phyloP scores from a whole-genome alignment of 2,113 vertebrate genomes.

The Thomomys bottae region DNA sequence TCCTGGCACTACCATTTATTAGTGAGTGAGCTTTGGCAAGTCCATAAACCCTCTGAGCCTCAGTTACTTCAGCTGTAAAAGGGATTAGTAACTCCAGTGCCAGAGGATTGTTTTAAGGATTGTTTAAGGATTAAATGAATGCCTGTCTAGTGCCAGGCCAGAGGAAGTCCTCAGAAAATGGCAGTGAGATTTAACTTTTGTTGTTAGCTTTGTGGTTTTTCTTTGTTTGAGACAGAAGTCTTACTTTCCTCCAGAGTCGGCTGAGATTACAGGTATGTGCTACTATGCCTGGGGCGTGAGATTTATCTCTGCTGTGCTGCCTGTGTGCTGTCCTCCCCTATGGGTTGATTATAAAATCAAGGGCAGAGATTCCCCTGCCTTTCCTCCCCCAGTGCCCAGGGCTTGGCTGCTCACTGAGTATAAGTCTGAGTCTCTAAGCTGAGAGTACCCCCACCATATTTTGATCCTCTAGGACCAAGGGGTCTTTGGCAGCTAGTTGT shows the following conservation, averaged over 20 bases:
- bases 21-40: not conserved
- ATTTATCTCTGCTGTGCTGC: not conserved
- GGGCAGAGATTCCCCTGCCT: not conserved
- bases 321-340: not conserved
- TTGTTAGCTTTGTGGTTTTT: too few species aligned
- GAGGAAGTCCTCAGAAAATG: not conserved
- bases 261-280: too few species aligned
- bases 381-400: not conserved
- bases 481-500: not conserved
- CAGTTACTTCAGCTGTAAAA: slow-evolving; percentile 35
- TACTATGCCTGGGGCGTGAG: too few species aligned
- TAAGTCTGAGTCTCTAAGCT: not conserved
- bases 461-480: not conserved
- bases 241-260: too few species aligned
- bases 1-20: not conserved
- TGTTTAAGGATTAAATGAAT: slow-evolving; percentile 43
- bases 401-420: not conserved
- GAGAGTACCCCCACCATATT: not conserved
- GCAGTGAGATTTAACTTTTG: not conserved
- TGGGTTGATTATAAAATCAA: slow-evolving; percentile 26
- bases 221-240: too few species aligned
- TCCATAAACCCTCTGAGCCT: not conserved
- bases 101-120: slow-evolving; percentile 25
- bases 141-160: slow-evolving; percentile 1
- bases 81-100: slow-evolving; percentile 30